Base-by-base conservation (phyloP, 2,113 vertebrate genomes). In the Anoplopoma fimbria region DNA sequence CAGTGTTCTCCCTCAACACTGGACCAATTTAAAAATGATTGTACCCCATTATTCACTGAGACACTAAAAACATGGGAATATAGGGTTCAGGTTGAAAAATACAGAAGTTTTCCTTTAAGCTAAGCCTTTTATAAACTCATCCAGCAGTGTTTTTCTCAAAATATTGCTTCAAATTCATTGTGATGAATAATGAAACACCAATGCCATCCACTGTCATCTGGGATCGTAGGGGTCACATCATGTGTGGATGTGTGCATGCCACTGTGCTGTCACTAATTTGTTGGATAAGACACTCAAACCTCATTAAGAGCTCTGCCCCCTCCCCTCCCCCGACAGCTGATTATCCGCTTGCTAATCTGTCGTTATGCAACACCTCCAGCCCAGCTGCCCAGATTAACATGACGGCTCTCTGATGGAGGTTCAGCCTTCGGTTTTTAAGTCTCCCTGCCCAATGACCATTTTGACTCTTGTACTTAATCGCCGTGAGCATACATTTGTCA, bases 301-400 rank as follows among this genome's bases (percentile, higher is more conserved):
- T 75, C 74, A 64, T 79, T 65, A 65, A 42, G 64, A 38, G 67
- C 53, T 62, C 60, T 65, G 45, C 65, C 27, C 23, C 23, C 63
- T 29, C 40, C 72, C 51, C 17, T 31, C 57, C n/a, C 19, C 36
- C 53, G 21, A 34, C n/a, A 33, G 65, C 55, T 79, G 70, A 80
- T 87, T 75, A 87, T 79, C 75, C 47, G 65, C 21, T 68, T 58
- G 63, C 61, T 87, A 78, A 87, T 83, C 74, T 85, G 70, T 31
- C 72, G 31, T 81, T 84, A 83, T 81, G 71, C 89, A 83, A 89
- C 67, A 33, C 51, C 42, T 76, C 38, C 63, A 63, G 36, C 61
- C 70, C 70, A 72, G 65, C 64, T 73, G 69, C 65, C 78, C 45
- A 71, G 79, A 83, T 47, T 73, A 82, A 82, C 70, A 53, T 62